Conservation (phyloP, 2,113 vertebrate genomes). For the Hepsetus odoe region DNA sequence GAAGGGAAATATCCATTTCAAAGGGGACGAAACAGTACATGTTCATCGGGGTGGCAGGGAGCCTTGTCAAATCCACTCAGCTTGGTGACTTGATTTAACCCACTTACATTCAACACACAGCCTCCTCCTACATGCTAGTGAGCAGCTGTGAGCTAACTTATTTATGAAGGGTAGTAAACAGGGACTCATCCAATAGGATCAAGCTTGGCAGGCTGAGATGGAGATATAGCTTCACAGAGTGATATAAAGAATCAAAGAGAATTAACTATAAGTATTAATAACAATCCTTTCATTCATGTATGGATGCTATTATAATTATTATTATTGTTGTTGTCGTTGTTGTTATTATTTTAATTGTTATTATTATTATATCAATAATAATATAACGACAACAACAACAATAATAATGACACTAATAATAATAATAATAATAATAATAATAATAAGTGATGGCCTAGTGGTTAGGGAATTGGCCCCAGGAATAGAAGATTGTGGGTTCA, state of each 20-base stretch:
- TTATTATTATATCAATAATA: too few relatives aligned
- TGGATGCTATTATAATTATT: too few relatives aligned
- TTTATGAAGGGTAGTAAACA: slow-evolving; percentile 46
- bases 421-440: too few relatives aligned
- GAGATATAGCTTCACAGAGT: background rate
- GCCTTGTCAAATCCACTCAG: slow-evolving; percentile 50
- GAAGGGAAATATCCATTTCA: slow-evolving; percentile 45
- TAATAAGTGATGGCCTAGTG: too few relatives aligned
- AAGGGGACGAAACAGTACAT: slow-evolving; percentile 41
- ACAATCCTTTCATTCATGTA: too few relatives aligned
- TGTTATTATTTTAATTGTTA: too few relatives aligned
- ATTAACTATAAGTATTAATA: background rate
- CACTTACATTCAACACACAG: slow-evolving; percentile 35
- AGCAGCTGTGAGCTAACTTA: slow-evolving; percentile 30
- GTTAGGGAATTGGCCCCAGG: too few relatives aligned
- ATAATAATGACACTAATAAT: too few relatives aligned
- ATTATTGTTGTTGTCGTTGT: too few relatives aligned
- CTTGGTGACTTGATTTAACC: slow-evolving; percentile 53
- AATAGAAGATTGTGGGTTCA: too few relatives aligned
- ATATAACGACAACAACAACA: too few relatives aligned
- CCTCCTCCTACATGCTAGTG: slow-evolving; percentile 20
- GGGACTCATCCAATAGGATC: slow-evolving; percentile 16
- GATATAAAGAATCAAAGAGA: background rate
- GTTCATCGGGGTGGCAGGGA: slow-evolving; percentile 19
- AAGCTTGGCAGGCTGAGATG: background rate